Percentiles rank a stretch among this genome's conserved stretches.
Conservation (phyloP, 1,140 invertebrate genomes). For the Temnothorax nylanderi region DNA sequence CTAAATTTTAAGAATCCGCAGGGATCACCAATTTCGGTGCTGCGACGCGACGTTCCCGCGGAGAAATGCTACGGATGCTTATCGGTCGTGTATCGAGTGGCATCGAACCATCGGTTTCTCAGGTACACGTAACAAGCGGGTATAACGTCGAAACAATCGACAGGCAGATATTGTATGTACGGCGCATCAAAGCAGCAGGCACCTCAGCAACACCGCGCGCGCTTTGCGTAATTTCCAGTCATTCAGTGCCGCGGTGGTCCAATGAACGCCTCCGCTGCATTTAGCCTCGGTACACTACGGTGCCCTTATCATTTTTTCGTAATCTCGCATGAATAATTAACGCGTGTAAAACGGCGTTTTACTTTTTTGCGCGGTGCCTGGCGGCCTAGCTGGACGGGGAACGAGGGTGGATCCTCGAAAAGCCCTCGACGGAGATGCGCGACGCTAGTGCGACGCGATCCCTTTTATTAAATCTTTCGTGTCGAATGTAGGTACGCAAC, state of each 20-base stretch:
- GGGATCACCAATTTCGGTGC: neutral
- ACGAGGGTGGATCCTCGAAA: neutral
- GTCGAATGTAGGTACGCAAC: constrained; percentile 53
- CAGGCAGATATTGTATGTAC: constrained; percentile 50
- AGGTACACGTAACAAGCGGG: constrained; percentile 31
- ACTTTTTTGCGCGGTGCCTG: neutral
- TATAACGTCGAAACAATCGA: constrained; percentile 51
- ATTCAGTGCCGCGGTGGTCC: constrained; percentile 39
- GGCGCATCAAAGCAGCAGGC: constrained; percentile 12
- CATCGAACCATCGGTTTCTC: constrained; percentile 7
- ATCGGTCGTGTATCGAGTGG: constrained; percentile 13
- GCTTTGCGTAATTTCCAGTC: constrained; percentile 60
- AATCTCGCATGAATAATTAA: constrained; percentile 56
- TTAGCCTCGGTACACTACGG: neutral
- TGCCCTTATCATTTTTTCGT: constrained; percentile 38
- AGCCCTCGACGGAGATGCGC: neutral
- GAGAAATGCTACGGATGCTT: neutral
- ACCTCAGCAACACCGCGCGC: constrained; percentile 28
- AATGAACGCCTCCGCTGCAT: constrained; percentile 13
- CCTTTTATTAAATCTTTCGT: constrained; percentile 65
- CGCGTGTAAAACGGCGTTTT: neutral
- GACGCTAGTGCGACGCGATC: neutral
- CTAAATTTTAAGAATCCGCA: constrained; percentile 8
- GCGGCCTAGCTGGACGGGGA: too few relatives aligned
- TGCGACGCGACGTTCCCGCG: neutral